Evolutionary conservation across 2,113 vertebrate species (phyloP), one percentile per base, ranked within the genome.

Genomic region (Cephalopterus ornatus): DNA sequence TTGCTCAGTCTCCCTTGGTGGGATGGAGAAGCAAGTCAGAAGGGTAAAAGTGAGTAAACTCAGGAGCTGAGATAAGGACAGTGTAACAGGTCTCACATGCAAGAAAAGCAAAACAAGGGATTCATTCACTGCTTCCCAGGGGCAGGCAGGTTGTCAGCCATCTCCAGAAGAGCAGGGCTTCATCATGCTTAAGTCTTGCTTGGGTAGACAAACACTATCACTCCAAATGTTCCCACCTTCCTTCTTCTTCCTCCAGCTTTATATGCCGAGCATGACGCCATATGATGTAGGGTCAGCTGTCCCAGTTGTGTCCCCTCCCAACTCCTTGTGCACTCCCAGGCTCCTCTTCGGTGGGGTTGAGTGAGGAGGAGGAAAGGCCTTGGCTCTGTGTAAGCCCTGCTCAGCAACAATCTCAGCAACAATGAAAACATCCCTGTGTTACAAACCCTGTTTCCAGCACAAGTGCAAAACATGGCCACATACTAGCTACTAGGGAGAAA

Each of bases 181-280:
- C 8, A 11, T 59, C 8, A 52, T 3, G 14, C 22, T 10, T 39
- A 53, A 39, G 0, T 2, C 19, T 17, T 13, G 33, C 33, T 46
- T 11, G 10, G 22, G 19, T 6, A 59, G 10, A 67, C 10, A 39
- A 74, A 52, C 2, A 13, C 11, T 37, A 61, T 14, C 8, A 39
- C 28, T 58, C 23, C 37, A 37, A n/a, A 61, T 1, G 4, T 30
- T 6, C 15, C 23, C 12, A 27, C 23, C 23, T 33, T 52, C 12
- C 12, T 65, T 32, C 18, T 56, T 56, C 22, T 72, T 41, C 14
- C 22, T 16, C 24, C 13, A 41, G 13, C 18, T 58, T 49, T 76
- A 42, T 42, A 27, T 62, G 6, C 8, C 22, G 32, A 37, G 6
- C 0, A 0, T 37, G 42, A 24, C 7, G 24, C 10, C 7, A 37